Conservation (phyloP, 2,113 vertebrate species). For the Myxocyprinus asiaticus region DNA sequence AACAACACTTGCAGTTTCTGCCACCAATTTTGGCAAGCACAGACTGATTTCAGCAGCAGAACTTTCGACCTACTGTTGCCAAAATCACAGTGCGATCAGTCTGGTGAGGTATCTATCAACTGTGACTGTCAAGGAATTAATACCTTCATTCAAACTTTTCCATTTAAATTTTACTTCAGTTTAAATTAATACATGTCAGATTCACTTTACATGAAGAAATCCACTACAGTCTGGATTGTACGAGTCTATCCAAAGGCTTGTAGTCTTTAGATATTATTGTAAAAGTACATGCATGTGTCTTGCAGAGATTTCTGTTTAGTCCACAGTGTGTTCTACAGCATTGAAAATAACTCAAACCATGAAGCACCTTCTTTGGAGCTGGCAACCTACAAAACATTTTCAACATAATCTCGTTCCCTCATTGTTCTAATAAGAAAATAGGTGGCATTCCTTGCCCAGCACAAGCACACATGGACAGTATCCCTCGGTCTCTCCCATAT, state of each 20-base stretch:
- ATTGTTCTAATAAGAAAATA: constrained; percentile 22
- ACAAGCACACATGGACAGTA: neutral
- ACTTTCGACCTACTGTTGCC: too few species aligned
- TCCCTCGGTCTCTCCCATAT: too few species aligned
- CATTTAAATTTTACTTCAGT: too few species aligned
- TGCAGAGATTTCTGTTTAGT: constrained; percentile 25
- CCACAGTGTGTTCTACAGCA: constrained; percentile 21
- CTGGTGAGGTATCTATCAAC: too few species aligned
- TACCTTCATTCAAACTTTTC: too few species aligned
- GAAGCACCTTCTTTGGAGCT: constrained; percentile 34
- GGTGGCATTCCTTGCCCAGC: constrained; percentile 27
- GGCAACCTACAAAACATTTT: constrained; percentile 17
- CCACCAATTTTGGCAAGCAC: too few species aligned
- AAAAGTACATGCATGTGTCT: constrained; percentile 38
- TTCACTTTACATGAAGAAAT: constrained; percentile 49
- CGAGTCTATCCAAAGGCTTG: constrained; percentile 37
- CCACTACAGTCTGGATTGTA: constrained; percentile 38
- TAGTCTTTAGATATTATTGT: constrained; percentile 38
- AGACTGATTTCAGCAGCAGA: too few species aligned
- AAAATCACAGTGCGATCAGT: too few species aligned
- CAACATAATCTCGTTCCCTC: constrained; percentile 7
- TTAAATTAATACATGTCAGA: constrained; percentile 53
- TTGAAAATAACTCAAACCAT: constrained; percentile 45
- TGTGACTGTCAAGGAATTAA: too few species aligned
- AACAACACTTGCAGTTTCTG: too few species aligned